phyloP scores from a whole-genome alignment of 1,140 invertebrate species.

The Bombus cullumanus region DNA sequence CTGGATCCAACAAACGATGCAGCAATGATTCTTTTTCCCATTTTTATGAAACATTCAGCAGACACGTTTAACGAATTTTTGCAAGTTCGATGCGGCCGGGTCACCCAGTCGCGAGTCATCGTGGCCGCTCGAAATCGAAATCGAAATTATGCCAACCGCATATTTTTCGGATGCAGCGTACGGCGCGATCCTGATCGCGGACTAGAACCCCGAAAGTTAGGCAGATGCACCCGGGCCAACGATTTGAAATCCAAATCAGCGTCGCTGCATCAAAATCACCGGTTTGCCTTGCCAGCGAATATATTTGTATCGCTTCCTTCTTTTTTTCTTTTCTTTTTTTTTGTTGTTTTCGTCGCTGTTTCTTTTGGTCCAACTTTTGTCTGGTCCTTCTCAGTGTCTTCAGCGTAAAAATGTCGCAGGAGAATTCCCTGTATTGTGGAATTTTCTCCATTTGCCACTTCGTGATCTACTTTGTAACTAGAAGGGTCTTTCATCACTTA shows the following conservation, averaged over 20 bases:
- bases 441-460: neutral
- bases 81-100: constrained; percentile 26
- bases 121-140: constrained; percentile 28
- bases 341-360: neutral
- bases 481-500: too few species aligned
- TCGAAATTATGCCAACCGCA: constrained; percentile 35
- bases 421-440: neutral
- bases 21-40: neutral
- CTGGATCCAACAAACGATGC: neutral
- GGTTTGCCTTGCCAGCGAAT: constrained; percentile 48
- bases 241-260: constrained; percentile 70
- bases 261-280: constrained; percentile 69
- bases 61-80: constrained; percentile 29
- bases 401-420: constrained; percentile 15
- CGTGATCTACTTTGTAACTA: neutral
- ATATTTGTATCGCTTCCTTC: constrained; percentile 45
- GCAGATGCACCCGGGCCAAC: constrained; percentile 67
- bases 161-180: constrained; percentile 47
- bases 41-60: constrained; percentile 22
- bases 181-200: constrained; percentile 14
- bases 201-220: constrained; percentile 63
- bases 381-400: neutral
- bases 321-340: neutral
- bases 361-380: neutral
- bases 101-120: neutral